Percentiles rank a stretch among this genome's conserved stretches.
Conservation (phyloP, 2,797 vertebrate genomes). For the Crax fasciolata region DNA sequence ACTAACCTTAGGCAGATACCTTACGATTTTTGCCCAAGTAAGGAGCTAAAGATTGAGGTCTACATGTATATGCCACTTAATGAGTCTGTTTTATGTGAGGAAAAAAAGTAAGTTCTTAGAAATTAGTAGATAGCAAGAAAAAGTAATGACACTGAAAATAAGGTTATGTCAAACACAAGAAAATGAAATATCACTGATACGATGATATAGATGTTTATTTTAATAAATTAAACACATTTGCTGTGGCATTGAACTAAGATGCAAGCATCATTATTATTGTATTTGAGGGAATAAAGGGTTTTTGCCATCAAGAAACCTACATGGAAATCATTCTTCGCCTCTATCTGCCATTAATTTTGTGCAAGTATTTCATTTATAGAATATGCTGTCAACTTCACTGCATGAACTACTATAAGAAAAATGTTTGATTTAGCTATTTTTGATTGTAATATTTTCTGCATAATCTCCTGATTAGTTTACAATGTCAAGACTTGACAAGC, state of each 20-base stretch:
- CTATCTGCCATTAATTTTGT: constrained; percentile 73
- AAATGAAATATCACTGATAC: neutral
- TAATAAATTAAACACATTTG: constrained; percentile 16
- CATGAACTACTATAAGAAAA: constrained; percentile 66
- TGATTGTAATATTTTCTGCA: constrained; percentile 65
- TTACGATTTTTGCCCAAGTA: neutral
- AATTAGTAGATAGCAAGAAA: neutral
- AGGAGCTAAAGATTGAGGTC: neutral
- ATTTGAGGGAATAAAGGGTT: constrained; percentile 38
- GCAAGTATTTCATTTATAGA: constrained; percentile 80
- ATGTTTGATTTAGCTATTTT: constrained; percentile 73
- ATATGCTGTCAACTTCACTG: constrained; percentile 76
- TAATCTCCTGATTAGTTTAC: constrained; percentile 65
- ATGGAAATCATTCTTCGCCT: constrained; percentile 70
- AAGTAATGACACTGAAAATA: neutral
- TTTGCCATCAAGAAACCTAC: constrained; percentile 51
- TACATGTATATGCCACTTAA: neutral
- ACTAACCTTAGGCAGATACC: neutral
- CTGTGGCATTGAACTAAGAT: constrained; percentile 41
- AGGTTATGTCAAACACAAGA: neutral
- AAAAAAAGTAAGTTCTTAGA: neutral
- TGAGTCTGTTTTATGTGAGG: neutral
- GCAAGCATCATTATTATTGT: constrained; percentile 31
- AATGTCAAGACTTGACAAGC: constrained; percentile 66
- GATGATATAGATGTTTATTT: neutral